phyloP scores from a whole-genome alignment of 2,888 invertebrate genomes.

The Mimas tiliae region DNA sequence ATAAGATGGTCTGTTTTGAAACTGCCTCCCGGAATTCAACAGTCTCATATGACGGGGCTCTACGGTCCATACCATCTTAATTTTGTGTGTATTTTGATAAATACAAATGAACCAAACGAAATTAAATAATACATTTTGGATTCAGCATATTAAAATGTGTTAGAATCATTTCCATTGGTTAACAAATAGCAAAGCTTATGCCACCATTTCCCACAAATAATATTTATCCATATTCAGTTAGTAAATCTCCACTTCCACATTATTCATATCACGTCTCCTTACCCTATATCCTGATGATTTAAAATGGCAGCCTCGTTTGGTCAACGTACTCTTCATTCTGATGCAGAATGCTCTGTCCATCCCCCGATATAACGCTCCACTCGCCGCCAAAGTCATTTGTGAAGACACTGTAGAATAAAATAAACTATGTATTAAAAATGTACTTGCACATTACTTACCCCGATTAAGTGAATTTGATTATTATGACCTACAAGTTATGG shows the following conservation, averaged over 20 bases:
- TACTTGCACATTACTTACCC: not conserved
- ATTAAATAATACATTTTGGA: too few species aligned
- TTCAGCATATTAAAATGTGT: not conserved
- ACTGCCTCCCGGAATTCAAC: not conserved
- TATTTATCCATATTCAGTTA: conserved; percentile 19
- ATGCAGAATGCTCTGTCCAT: conserved; percentile 97
- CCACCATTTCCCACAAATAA: conserved; percentile 27
- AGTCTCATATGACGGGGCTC: too few species aligned
- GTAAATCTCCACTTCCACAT: conserved; percentile 30
- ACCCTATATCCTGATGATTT: conserved; percentile 98
- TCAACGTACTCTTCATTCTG: conserved; percentile 98
- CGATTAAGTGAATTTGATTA: not conserved
- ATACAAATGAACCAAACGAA: too few species aligned
- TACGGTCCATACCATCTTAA: too few species aligned
- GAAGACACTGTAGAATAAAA: conserved; percentile 88
- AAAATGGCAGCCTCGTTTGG: conserved; percentile 98
- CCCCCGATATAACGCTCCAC: conserved; percentile 90
- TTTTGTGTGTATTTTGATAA: too few species aligned
- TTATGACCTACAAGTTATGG: too few species aligned
- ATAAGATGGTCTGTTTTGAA: too few species aligned
- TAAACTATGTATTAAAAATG: conserved; percentile 24
- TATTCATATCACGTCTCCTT: conserved; percentile 63
- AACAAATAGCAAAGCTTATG: not conserved
- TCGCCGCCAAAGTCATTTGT: conserved; percentile 91
- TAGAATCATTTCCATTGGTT: not conserved